These are phyloP conservation scores for Platorchestia sp. DNA, from an alignment of 1,140 invertebrate genomes.

Conservation along the genomic window DNA sequence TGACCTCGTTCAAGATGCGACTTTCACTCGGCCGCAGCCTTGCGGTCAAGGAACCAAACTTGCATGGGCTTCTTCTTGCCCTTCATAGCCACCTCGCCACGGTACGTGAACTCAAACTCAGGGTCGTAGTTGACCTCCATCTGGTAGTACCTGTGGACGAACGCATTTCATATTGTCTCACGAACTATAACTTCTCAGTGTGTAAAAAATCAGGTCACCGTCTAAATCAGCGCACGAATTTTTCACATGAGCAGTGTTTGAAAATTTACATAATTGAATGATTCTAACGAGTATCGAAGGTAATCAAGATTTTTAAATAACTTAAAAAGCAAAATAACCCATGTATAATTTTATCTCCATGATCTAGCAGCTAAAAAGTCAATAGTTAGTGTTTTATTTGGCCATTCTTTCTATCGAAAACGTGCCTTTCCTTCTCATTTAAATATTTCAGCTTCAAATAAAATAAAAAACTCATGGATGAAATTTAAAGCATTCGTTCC, in stretches of 20 bases:
- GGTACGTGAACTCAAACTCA: conserved; percentile 87
- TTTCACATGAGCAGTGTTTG: not conserved
- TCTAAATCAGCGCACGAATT: not conserved
- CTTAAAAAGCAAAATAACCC: not conserved
- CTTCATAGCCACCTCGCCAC: conserved; percentile 93
- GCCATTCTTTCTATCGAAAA: not conserved
- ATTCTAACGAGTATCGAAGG: not conserved
- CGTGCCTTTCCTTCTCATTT: no score
- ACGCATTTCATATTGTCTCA: not conserved
- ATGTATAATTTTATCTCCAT: not conserved
- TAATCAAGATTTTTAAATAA: not conserved
- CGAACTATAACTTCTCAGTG: not conserved
- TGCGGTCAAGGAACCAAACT: conserved; percentile 84
- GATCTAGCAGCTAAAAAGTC: not conserved
- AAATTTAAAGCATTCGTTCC: no score
- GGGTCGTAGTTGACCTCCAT: conserved; percentile 87
- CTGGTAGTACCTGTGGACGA: conserved; percentile 82
- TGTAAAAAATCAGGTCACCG: not conserved
- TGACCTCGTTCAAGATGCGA: not conserved
- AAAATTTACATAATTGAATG: not conserved
- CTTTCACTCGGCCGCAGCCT: not conserved
- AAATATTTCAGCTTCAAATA: no score
- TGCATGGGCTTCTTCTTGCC: conserved; percentile 96
- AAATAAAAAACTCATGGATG: no score
- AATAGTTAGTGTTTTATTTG: not conserved